phyloP scores from a whole-genome alignment of 2,113 vertebrate species.

The Pelusios castaneus region DNA sequence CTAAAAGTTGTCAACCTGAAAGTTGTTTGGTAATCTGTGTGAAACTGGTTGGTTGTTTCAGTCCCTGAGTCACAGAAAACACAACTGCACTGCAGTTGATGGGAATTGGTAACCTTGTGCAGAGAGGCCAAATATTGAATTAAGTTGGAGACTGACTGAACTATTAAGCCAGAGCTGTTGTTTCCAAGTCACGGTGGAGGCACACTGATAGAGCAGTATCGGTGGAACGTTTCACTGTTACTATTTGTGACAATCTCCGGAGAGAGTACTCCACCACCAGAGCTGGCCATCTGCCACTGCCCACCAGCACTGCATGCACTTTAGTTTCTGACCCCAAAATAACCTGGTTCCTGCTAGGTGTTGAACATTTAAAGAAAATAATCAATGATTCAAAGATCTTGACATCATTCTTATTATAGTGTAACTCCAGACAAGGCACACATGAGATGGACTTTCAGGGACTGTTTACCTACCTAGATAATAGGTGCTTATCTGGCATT shows the following conservation, averaged over 20 bases:
- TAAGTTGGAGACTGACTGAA: neutral
- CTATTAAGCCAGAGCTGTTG: neutral
- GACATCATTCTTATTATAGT: neutral
- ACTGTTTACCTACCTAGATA: neutral
- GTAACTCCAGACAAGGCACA: neutral
- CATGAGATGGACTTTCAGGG: neutral
- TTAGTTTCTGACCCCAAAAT: neutral
- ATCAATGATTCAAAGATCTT: neutral
- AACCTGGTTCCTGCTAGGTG: neutral
- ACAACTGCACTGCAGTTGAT: rapidly evolving
- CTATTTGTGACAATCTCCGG: neutral
- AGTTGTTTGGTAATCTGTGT: neutral
- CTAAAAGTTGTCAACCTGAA: neutral
- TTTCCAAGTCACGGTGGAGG: neutral
- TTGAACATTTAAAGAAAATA: neutral
- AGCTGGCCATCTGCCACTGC: neutral
- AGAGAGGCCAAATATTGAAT: neutral
- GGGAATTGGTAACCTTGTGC: neutral
- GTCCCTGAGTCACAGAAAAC: neutral
- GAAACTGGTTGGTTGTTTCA: rapidly evolving
- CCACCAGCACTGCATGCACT: neutral
- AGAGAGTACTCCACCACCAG: neutral
- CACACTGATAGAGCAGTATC: neutral
- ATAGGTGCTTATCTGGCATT: neutral
- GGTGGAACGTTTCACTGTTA: neutral